Evolutionary conservation across 2,888 invertebrate species (phyloP).

Genomic region (Xestia rhomboidea): DNA sequence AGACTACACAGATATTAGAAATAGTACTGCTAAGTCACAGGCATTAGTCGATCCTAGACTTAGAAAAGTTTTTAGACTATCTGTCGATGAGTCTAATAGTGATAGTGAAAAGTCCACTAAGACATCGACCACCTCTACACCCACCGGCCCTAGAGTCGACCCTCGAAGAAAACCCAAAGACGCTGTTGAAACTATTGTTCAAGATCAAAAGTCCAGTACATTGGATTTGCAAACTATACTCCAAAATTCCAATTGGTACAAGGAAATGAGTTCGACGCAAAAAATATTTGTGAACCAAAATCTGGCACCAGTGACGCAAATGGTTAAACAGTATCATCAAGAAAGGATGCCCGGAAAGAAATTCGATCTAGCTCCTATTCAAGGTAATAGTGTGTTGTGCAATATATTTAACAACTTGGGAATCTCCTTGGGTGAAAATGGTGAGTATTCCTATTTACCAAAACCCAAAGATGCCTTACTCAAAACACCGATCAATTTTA

Average conservation of each 20-base stretch:
- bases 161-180: slow-evolving; percentile 88
- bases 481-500: slow-evolving; percentile 85
- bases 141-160: slow-evolving; percentile 85
- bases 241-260: slow-evolving; percentile 93
- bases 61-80: slow-evolving; percentile 93
- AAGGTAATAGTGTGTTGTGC: slow-evolving; percentile 88
- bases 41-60: slow-evolving; percentile 94
- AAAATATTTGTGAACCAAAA: slow-evolving; percentile 93
- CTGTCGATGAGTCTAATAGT: slow-evolving; percentile 91
- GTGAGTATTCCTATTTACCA: slow-evolving; percentile 88
- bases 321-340: slow-evolving; percentile 91
- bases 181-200: slow-evolving; percentile 70
- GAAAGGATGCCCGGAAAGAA: slow-evolving; percentile 89
- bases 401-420: slow-evolving; percentile 92
- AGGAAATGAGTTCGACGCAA: slow-evolving; percentile 93
- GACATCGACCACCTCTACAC: slow-evolving; percentile 64
- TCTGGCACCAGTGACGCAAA: slow-evolving; percentile 91
- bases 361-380: slow-evolving; percentile 89
- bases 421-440: slow-evolving; percentile 90
- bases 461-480: slow-evolving; percentile 87
- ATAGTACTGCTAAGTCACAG: slow-evolving; percentile 93
- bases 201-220: slow-evolving; percentile 81
- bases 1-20: slow-evolving; percentile 93
- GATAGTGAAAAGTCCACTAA: slow-evolving; percentile 89
- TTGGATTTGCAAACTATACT: slow-evolving; percentile 91